phyloP scores from a whole-genome alignment of 1,140 invertebrate species.

The Ptiloglossa arizonensis region DNA sequence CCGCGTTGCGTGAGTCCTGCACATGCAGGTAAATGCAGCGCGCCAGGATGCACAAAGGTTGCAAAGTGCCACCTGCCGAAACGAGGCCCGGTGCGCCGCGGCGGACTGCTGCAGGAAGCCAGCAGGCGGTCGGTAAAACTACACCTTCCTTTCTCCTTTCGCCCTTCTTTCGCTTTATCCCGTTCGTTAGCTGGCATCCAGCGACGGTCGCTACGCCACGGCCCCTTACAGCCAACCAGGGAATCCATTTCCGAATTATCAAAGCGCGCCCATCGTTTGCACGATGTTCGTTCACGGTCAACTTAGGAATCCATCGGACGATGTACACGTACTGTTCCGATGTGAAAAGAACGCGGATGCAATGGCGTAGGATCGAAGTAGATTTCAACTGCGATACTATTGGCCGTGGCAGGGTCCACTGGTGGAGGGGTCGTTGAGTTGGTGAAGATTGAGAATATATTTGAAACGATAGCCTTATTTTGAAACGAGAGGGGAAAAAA shows the following conservation, averaged over 20 bases:
- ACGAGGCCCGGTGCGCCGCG: slow-evolving; percentile 44
- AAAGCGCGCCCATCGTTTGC: background rate
- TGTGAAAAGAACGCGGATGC: too few species aligned
- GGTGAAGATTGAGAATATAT: too few species aligned
- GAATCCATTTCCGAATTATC: too few species aligned
- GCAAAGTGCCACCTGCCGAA: slow-evolving; percentile 65
- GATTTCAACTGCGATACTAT: too few species aligned
- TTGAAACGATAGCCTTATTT: too few species aligned
- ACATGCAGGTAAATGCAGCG: slow-evolving; percentile 59
- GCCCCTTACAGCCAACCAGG: background rate
- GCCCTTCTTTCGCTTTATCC: slow-evolving; percentile 29
- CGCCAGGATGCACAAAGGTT: slow-evolving; percentile 64
- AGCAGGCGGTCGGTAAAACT: slow-evolving; percentile 63
- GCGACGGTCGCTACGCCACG: background rate
- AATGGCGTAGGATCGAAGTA: too few species aligned
- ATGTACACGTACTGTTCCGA: too few species aligned
- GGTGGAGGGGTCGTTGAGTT: too few species aligned
- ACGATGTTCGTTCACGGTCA: background rate
- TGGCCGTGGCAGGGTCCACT: too few species aligned
- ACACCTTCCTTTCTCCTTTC: slow-evolving; percentile 48
- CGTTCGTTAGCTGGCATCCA: slow-evolving; percentile 42
- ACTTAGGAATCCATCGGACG: background rate
- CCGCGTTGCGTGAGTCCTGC: slow-evolving; percentile 29
- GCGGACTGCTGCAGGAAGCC: slow-evolving; percentile 39
- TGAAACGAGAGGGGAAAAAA: too few species aligned